Evolutionary conservation across 2,797 vertebrate species (phyloP).

Genomic region (Echeneis naucrates): DNA sequence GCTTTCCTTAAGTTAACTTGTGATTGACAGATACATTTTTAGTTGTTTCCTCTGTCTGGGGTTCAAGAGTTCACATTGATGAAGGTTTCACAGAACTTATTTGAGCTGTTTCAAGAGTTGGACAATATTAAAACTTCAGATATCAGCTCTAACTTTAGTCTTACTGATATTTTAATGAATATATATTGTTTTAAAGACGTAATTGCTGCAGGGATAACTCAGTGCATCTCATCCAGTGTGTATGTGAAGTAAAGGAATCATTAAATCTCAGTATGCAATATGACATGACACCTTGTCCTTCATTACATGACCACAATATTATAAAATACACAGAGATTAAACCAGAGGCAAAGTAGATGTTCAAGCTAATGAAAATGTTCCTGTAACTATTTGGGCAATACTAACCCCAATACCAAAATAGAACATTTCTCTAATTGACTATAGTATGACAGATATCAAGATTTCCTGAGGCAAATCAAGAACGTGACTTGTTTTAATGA

Average conservation of each 20-base stretch:
- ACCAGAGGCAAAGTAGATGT: not conserved
- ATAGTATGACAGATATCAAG: slow-evolving; percentile 7
- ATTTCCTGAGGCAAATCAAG: slow-evolving; percentile 31
- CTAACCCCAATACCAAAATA: slow-evolving; percentile 19
- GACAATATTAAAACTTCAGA: slow-evolving; percentile 12
- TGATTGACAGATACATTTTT: slow-evolving; percentile 67
- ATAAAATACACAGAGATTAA: not conserved
- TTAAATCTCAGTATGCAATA: not conserved
- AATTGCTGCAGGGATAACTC: not conserved
- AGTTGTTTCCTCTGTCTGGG: slow-evolving; percentile 14
- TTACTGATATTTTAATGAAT: not conserved
- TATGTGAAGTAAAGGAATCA: not conserved
- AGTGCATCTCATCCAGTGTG: not conserved
- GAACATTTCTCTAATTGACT: slow-evolving; percentile 11
- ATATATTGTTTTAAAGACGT: not conserved
- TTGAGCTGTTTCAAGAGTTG: slow-evolving; percentile 52
- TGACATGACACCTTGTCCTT: not conserved
- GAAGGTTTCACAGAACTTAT: slow-evolving; percentile 24
- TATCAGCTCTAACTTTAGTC: slow-evolving; percentile 1
- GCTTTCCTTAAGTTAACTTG: slow-evolving; percentile 43
- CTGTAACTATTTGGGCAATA: not conserved
- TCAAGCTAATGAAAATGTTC: not conserved
- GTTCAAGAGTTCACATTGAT: slow-evolving; percentile 45
- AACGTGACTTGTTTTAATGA: slow-evolving; percentile 5
- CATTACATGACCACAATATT: not conserved